These are phyloP conservation scores for Chunga burmeisteri DNA, from an alignment of 2,113 vertebrate genomes.

Conservation along the genomic window DNA sequence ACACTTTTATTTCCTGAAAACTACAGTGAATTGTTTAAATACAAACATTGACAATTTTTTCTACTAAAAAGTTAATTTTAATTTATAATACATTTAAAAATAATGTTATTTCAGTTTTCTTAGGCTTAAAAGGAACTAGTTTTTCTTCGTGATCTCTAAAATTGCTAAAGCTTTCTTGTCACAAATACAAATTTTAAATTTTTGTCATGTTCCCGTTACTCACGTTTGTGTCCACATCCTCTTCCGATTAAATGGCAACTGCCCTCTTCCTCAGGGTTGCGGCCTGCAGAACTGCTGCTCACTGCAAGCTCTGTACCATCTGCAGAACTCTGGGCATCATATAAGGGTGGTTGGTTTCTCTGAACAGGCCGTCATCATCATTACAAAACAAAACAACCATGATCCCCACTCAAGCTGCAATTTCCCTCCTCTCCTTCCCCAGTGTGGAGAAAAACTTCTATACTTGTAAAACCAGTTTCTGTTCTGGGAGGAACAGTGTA, in stretches of 20 bases:
- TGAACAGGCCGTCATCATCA: not conserved
- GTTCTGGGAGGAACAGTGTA: not conserved
- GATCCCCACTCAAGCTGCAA: not conserved
- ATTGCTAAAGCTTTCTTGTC: not conserved
- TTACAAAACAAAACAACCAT: not conserved
- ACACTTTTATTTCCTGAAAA: not conserved
- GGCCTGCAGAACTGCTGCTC: not conserved
- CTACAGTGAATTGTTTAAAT: not conserved
- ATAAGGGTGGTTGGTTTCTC: not conserved
- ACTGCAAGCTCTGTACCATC: not conserved
- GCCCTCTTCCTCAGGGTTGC: accelerated
- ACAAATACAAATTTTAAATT: not conserved
- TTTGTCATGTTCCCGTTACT: not conserved
- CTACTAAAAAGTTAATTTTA: not conserved
- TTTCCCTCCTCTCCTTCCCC: not conserved
- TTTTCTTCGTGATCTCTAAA: not conserved
- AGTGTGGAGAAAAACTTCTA: not conserved
- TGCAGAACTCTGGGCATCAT: not conserved
- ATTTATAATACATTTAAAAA: not conserved
- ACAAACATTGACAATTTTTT: not conserved
- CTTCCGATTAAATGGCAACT: not conserved
- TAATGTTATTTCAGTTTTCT: not conserved
- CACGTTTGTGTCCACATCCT: not conserved
- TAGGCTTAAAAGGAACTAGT: not conserved
- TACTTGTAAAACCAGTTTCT: not conserved